Base-by-base conservation (phyloP, 2,888 invertebrate species). In the Flexamia atlantica region DNA sequence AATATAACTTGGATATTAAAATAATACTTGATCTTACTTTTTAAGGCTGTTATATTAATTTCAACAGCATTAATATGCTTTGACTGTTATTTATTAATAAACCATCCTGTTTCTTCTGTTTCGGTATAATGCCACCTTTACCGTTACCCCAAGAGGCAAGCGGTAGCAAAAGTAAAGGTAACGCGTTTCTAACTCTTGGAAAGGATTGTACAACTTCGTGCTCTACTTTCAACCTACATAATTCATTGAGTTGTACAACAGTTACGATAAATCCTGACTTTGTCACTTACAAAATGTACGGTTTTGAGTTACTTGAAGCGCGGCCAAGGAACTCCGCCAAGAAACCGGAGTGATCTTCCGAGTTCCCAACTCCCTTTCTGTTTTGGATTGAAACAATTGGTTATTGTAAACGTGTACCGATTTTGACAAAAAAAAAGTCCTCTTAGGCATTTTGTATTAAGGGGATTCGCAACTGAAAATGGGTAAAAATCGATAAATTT, bases 271-370 rank as follows among this genome's bases (percentile, higher is more conserved):
- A 64, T 28, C 64, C 30, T 64, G 64, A 64, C 64, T 64, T 64
- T 64, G 64, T 64, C 64, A 64, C 25, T 28, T 64, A 64, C 64
- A 64, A 30, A 64, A 64, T 64, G 28, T 64, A 64, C 14, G 25
- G 64, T 9, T 28, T 25, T 64, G 64, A 25, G 20, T 14, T 46
- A 46, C 14, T 46, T 46, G 46, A 46, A 25, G 12, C 23, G 23
- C 28, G 4, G 64, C 64, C 64, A 64, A 64, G 28, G 3, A 64
- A 64, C 1, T 0, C 53, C 2, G 20, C 53, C 20, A 53, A 53
- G 53, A 23, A 23, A 20, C 7, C 23, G 46, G 17, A 53, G 53
- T 20, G 53, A 53, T 23, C 23, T 46, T 46, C 17, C 46, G 12
- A 9, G 46, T 17, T 46, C 53, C 50, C 23, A 23, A 23, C 53